Conservation (phyloP, 2,888 invertebrate species). For the Phalangium opilio region DNA sequence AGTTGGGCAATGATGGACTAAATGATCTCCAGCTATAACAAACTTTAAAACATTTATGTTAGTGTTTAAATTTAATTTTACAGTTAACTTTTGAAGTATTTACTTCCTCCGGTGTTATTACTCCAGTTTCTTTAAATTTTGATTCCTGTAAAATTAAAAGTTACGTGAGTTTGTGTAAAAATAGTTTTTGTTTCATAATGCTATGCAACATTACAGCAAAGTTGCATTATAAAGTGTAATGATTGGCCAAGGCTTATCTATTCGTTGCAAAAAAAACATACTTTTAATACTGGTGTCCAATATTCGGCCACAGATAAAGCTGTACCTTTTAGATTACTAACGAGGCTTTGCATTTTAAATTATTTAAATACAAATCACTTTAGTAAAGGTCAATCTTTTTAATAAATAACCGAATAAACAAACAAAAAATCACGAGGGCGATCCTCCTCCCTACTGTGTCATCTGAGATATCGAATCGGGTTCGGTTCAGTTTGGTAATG, state of each 20-base stretch:
- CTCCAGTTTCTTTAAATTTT: slow-evolving; percentile 92
- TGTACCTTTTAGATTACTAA: slow-evolving; percentile 87
- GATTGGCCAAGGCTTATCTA: neutral
- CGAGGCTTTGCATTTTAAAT: slow-evolving; percentile 70
- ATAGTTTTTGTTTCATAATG: too few relatives aligned
- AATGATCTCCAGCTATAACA: slow-evolving; percentile 93
- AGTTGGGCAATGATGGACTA: slow-evolving; percentile 97
- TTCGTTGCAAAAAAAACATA: slow-evolving; percentile 32
- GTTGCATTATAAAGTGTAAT: neutral
- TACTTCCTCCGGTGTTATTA: slow-evolving; percentile 88
- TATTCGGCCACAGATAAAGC: slow-evolving; percentile 90
- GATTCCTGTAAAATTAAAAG: slow-evolving; percentile 52
- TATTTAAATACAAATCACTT: too few relatives aligned
- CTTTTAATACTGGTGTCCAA: slow-evolving; percentile 87
- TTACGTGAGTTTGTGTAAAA: neutral
- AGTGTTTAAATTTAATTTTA: too few relatives aligned
- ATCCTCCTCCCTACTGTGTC: too few relatives aligned
- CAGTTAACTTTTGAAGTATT: slow-evolving; percentile 2
- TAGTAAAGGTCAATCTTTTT: too few relatives aligned
- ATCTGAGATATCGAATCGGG: too few relatives aligned
- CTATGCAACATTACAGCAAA: neutral
- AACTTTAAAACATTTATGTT: slow-evolving; percentile 44
- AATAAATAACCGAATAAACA: too few relatives aligned
- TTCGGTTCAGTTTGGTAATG: too few relatives aligned
- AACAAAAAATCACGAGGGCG: too few relatives aligned